Percentiles rank a stretch among this genome's conserved stretches.
These are phyloP conservation scores for Basileuterus tristriatus DNA, from an alignment of 2,797 vertebrate genomes.

Conservation along the genomic window DNA sequence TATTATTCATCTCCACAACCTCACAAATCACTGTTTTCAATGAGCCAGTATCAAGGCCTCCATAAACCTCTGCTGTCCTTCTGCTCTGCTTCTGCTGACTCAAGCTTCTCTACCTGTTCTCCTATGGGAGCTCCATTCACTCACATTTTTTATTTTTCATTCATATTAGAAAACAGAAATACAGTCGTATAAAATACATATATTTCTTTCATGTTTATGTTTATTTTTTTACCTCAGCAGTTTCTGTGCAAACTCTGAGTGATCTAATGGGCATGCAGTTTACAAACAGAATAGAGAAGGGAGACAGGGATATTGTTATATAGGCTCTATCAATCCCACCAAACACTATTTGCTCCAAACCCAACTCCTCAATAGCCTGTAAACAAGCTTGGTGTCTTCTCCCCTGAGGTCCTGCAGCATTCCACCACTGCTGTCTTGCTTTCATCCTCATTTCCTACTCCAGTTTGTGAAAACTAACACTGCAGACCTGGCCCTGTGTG, in stretches of 20 bases:
- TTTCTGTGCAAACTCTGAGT: neutral
- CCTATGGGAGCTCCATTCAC: neutral
- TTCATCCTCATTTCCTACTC: neutral
- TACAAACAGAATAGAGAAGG: neutral
- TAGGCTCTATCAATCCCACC: neutral
- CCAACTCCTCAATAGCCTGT: neutral
- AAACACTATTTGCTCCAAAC: neutral
- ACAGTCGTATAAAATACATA: neutral
- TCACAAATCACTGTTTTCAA: conserved; percentile 28
- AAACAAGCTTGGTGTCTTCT: neutral
- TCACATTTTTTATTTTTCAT: neutral
- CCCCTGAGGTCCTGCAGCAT: neutral
- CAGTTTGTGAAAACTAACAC: neutral
- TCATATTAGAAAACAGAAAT: neutral
- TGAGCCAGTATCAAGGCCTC: neutral
- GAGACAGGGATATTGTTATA: neutral
- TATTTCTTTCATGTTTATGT: neutral
- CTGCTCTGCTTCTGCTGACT: conserved; percentile 30
- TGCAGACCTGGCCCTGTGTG: neutral
- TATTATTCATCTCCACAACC: neutral
- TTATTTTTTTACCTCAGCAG: neutral
- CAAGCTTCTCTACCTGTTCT: neutral
- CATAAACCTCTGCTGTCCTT: conserved; percentile 5
- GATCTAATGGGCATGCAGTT: neutral
- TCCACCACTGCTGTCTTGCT: neutral